Percentiles rank a stretch among this genome's conserved stretches.
These are phyloP conservation scores for Drosophila prolongata DNA, from an alignment of 2,888 invertebrate species.

Conservation along the genomic window DNA sequence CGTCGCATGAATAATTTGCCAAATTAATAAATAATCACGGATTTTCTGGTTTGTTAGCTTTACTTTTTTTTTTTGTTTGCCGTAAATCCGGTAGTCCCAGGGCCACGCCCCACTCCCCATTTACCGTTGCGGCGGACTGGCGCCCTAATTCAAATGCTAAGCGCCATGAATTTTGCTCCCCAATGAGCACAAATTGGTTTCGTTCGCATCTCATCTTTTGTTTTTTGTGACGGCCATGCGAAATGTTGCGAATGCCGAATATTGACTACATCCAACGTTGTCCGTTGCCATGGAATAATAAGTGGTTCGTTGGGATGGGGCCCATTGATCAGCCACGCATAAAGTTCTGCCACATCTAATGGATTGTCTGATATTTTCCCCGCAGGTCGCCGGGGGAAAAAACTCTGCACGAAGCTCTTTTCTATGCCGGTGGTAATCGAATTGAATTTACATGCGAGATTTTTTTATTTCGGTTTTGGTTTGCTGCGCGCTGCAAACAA, in stretches of 20 bases:
- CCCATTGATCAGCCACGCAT: slow-evolving; percentile 60
- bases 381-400: slow-evolving; percentile 10
- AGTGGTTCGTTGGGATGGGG: slow-evolving; percentile 20
- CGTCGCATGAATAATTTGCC: slow-evolving; percentile 73
- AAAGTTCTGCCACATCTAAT: slow-evolving; percentile 60
- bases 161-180: slow-evolving; percentile 46
- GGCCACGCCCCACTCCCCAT: neutral
- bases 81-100: slow-evolving; percentile 11
- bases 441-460: slow-evolving; percentile 41
- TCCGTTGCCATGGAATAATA: slow-evolving; percentile 50
- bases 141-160: slow-evolving; percentile 41
- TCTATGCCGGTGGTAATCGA: slow-evolving; percentile 23
- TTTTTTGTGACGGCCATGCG: slow-evolving; percentile 14
- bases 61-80: slow-evolving; percentile 36
- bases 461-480: slow-evolving; percentile 13
- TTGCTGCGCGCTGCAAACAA: slow-evolving; percentile 26
- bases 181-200: slow-evolving; percentile 53
- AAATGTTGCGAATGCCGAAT: slow-evolving; percentile 35
- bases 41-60: slow-evolving; percentile 75
- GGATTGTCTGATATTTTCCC: slow-evolving; percentile 58
- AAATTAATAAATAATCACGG: slow-evolving; percentile 76
- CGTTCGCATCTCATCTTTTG: slow-evolving; percentile 31
- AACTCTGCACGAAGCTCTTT: slow-evolving; percentile 4
- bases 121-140: neutral
- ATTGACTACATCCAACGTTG: slow-evolving; percentile 13